Evolutionary conservation across 2,113 vertebrate genomes (phyloP).

Genomic region (Notarius quadriscutis): DNA sequence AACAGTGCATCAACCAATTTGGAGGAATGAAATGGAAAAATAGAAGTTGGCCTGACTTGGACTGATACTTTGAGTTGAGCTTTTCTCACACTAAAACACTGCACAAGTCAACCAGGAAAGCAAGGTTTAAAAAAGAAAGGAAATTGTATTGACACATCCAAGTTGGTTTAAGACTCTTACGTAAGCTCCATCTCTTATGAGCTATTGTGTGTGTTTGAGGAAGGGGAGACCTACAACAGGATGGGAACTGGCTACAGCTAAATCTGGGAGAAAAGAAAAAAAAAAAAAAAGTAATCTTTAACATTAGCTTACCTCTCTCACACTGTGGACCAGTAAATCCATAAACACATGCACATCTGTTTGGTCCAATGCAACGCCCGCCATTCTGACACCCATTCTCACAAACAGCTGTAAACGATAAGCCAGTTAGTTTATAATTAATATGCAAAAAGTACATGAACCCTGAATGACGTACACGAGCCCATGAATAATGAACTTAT

Average conservation of each 20-base stretch:
- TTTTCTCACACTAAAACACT: too few relatives aligned
- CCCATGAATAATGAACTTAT: background rate
- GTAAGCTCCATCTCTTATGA: background rate
- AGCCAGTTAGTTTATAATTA: slow-evolving; percentile 2
- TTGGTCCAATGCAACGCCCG: slow-evolving; percentile 93
- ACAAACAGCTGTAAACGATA: slow-evolving; percentile 80
- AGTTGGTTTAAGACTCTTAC: too few relatives aligned
- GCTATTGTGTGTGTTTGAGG: slow-evolving; percentile 8
- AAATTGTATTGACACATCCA: too few relatives aligned
- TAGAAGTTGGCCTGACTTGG: background rate
- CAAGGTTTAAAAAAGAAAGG: too few relatives aligned
- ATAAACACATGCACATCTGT: slow-evolving; percentile 93
- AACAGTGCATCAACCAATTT: background rate
- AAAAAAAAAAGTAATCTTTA: background rate
- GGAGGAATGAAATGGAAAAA: background rate
- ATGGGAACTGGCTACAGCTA: slow-evolving; percentile 7
- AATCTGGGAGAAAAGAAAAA: background rate
- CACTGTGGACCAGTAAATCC: slow-evolving; percentile 97
- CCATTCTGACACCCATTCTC: slow-evolving; percentile 95
- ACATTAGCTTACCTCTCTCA: slow-evolving; percentile 85
- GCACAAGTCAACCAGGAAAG: too few relatives aligned
- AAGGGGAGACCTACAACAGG: background rate
- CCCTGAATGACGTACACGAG: background rate
- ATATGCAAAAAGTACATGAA: background rate
- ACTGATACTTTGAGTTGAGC: too few relatives aligned